A percentile compares a stretch with the other conserved stretches of the same genome.
Evolutionary conservation across 1,140 invertebrate species (phyloP).

Genomic region (Pteromalus puparum): DNA sequence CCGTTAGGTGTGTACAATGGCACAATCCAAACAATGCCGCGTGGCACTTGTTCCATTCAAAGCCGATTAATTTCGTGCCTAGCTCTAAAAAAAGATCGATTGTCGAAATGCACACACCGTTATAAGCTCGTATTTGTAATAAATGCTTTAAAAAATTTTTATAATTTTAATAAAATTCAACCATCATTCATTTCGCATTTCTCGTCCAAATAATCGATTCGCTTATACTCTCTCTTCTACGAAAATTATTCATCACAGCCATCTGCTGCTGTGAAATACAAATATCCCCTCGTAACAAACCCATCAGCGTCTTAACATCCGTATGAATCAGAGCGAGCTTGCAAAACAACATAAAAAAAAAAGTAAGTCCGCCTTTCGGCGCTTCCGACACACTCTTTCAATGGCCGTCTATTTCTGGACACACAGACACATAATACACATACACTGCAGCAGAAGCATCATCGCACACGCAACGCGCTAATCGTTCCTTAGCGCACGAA

Average conservation of each 20-base stretch:
- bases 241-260: too few species aligned
- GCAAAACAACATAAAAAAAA: neutral
- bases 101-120: neutral
- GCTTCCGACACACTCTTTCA: conserved; percentile 18
- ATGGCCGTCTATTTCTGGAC: conserved; percentile 40
- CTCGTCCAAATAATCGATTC: too few species aligned
- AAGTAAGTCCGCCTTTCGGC: conserved; percentile 28
- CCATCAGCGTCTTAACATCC: conserved; percentile 29
- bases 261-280: neutral
- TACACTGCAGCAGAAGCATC: too few species aligned
- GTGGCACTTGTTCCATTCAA: neutral
- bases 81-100: neutral
- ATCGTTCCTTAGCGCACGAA: conserved; percentile 25
- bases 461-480: neutral
- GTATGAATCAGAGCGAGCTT: conserved; percentile 20
- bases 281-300: neutral
- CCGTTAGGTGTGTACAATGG: neutral
- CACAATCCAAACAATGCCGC: neutral
- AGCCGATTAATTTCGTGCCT: neutral
- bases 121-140: too few species aligned
- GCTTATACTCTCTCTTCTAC: too few species aligned
- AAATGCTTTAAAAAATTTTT: too few species aligned
- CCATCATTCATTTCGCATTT: too few species aligned
- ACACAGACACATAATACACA: too few species aligned
- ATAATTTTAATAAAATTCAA: too few species aligned